phyloP scores from a whole-genome alignment of 2,113 vertebrate genomes.

The Rhinoptilus africanus region DNA sequence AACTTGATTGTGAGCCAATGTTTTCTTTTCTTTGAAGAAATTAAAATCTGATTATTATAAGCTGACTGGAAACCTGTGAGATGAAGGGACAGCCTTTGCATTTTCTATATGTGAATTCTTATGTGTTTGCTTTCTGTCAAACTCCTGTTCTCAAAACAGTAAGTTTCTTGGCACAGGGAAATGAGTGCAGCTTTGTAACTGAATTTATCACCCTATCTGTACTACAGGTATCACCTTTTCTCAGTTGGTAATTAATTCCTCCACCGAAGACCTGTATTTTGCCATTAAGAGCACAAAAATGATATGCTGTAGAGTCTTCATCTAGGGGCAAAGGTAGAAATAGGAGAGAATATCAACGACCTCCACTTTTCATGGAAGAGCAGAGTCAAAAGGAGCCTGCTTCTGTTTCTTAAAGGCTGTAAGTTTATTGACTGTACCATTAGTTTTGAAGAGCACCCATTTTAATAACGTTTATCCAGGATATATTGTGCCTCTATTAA shows the following conservation, averaged over 20 bases:
- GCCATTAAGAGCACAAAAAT: not conserved
- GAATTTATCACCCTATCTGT: not conserved
- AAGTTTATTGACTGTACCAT: not conserved
- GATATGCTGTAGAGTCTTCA: not conserved
- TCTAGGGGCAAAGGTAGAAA: not conserved
- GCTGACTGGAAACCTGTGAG: not conserved
- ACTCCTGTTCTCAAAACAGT: not conserved
- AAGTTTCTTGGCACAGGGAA: not conserved
- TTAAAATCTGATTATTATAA: conserved; percentile 3
- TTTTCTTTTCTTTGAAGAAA: conserved; percentile 30
- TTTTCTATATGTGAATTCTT: not conserved
- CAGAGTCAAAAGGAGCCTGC: not conserved
- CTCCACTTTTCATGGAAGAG: not conserved
- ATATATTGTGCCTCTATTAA: not conserved
- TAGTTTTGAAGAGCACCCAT: not conserved
- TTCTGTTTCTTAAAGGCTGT: not conserved
- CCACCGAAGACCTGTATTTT: not conserved
- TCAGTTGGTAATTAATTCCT: not conserved
- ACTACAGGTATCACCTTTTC: not conserved
- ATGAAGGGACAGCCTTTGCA: not conserved
- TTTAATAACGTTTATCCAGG: not conserved
- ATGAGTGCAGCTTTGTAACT: not conserved
- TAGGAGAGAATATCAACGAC: not conserved
- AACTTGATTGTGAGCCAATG: not conserved
- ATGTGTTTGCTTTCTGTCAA: not conserved